Evolutionary conservation across 2,888 invertebrate species (phyloP).

Genomic region (Drosophila formosana): DNA sequence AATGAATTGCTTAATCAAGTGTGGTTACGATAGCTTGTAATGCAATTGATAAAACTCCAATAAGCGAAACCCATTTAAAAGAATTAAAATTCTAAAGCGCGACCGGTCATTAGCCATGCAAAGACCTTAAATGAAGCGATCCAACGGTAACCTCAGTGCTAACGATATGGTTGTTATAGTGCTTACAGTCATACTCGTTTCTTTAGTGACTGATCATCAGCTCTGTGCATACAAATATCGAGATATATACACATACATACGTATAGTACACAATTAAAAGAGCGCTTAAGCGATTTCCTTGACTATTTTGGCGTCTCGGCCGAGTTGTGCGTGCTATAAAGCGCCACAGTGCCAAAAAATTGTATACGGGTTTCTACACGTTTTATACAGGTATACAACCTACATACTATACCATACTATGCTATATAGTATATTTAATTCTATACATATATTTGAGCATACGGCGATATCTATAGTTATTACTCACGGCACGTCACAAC

Average conservation of each 20-base stretch:
- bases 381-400: slow-evolving; percentile 45
- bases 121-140: slow-evolving; percentile 36
- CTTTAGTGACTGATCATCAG: slow-evolving; percentile 53
- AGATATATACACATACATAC: not conserved
- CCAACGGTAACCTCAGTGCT: slow-evolving; percentile 43
- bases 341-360: slow-evolving; percentile 54
- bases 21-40: not conserved
- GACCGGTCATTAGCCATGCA: slow-evolving; percentile 31
- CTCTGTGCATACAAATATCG: slow-evolving; percentile 59
- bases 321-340: slow-evolving; percentile 66
- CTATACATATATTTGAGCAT: slow-evolving; percentile 11
- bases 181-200: slow-evolving; percentile 12
- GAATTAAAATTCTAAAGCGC: slow-evolving; percentile 38
- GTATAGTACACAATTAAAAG: slow-evolving; percentile 18
- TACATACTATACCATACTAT: not conserved
- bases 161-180: slow-evolving; percentile 26
- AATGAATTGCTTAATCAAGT: not conserved
- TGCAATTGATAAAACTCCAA: not conserved
- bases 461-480: slow-evolving; percentile 72
- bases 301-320: slow-evolving; percentile 61
- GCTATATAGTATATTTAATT: slow-evolving; percentile 9
- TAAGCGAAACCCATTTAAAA: not conserved
- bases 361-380: slow-evolving; percentile 61
- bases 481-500: slow-evolving; percentile 81
- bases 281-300: slow-evolving; percentile 54